These are phyloP conservation scores for Drosophila sucinea DNA, from an alignment of 1,140 invertebrate genomes.

Conservation along the genomic window DNA sequence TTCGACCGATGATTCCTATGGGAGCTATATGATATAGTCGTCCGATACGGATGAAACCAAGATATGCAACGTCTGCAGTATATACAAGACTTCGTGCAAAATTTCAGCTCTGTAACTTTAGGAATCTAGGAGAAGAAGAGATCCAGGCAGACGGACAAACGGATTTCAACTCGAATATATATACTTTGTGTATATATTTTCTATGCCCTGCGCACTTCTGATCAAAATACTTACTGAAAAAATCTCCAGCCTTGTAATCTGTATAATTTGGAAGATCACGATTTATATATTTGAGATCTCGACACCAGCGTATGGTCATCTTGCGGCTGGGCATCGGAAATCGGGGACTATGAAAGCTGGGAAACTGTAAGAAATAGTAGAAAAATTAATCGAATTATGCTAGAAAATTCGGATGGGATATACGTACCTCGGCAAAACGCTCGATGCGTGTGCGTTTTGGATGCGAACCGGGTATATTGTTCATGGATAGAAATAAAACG, in stretches of 20 bases:
- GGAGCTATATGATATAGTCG: too few relatives aligned
- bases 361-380: conserved; percentile 28
- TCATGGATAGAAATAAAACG: conserved; percentile 85
- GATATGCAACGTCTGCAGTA: too few relatives aligned
- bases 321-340: conserved; percentile 71
- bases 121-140: too few relatives aligned
- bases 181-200: too few relatives aligned
- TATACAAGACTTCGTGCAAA: too few relatives aligned
- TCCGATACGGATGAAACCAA: too few relatives aligned
- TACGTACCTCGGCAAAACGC: conserved; percentile 72
- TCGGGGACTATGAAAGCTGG: conserved; percentile 76
- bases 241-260: conserved; percentile 67
- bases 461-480: conserved; percentile 84
- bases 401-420: too few relatives aligned
- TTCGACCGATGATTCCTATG: too few relatives aligned
- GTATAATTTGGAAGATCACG: conserved; percentile 71
- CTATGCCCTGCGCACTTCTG: neutral
- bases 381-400: neutral
- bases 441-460: conserved; percentile 69
- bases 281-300: conserved; percentile 76
- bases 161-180: too few relatives aligned
- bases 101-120: too few relatives aligned
- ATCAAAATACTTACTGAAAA: conserved; percentile 51
- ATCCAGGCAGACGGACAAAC: too few relatives aligned
- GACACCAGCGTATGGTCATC: conserved; percentile 80